Evolutionary conservation across 2,888 invertebrate genomes (phyloP), one percentile per base, ranked within the genome.

Genomic region (Xiphydria camelus): DNA sequence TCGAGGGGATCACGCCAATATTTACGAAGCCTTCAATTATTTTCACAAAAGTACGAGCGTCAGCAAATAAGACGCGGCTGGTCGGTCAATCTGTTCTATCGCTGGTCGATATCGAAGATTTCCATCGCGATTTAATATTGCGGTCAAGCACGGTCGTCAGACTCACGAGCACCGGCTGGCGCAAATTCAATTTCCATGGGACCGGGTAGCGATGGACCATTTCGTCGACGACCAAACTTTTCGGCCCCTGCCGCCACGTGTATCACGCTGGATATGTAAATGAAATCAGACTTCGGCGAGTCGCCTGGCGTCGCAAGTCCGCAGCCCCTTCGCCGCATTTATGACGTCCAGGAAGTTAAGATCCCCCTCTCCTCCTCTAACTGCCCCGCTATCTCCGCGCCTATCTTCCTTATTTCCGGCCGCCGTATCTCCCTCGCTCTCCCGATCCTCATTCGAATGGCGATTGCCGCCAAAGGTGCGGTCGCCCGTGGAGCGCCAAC

Each of bases 141-240:
- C 23, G 29, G 10, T 3, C 26, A 17, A n/a, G n/a, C n/a, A n/a
- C n/a, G n/a, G n/a, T n/a, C n/a, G n/a, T n/a, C n/a, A n/a, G n/a
- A n/a, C n/a, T 26, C 26, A 12, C 7, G 26, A 26, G 10, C 44
- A 45, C 42, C 60, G 50, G 57, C 59, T 57, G 61, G 55, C 57
- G 51, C 59, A 57, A 61, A 61, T 55, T 46, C 51, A 53, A 55
- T 57, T 61, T 57, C 54, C 53, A 56, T 57, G 44, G 41, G 39
- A 45, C 23, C 47, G 35, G 21, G 17, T 20, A 32, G 21, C 42
- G 41, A 32, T 35, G 40, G 37, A 38, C 38, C 46, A 38, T 46
- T 43, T 51, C 21, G 41, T 5, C 10, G 31, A 26, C 23, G 32
- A 29, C 22, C 45, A 32, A 47, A 42, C 18, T 36, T 42, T 41